phyloP scores from a whole-genome alignment of 2,797 vertebrate species.

The Pachyuromys duprasi region DNA sequence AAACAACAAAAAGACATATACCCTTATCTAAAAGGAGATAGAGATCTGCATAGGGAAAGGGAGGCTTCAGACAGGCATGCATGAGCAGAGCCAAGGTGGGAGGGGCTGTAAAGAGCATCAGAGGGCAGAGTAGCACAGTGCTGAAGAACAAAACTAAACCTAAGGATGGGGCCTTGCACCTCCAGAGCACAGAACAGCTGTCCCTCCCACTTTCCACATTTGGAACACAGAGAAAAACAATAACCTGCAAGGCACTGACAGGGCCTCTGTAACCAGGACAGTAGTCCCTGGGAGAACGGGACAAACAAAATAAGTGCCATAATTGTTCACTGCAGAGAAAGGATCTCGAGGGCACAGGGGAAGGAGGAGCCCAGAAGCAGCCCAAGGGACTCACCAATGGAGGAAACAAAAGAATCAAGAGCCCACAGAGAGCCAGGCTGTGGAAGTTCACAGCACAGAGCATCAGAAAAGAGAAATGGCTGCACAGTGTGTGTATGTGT shows the following conservation, averaged over 20 bases:
- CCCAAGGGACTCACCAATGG: background rate
- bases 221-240: background rate
- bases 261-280: background rate
- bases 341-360: background rate
- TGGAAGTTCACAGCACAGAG: background rate
- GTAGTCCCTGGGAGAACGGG: background rate
- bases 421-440: background rate
- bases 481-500: background rate
- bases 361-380: background rate
- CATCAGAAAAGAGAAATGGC: background rate
- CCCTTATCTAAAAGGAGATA: background rate
- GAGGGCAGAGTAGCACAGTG: background rate
- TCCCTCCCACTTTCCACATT: background rate
- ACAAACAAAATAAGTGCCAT: background rate
- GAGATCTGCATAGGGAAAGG: background rate
- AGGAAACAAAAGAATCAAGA: background rate
- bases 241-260: background rate
- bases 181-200: background rate
- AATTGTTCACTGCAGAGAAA: background rate
- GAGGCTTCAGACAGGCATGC: background rate
- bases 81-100: background rate
- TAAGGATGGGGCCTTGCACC: background rate
- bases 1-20: background rate
- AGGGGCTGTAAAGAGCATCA: background rate
- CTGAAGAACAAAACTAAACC: background rate